Evolutionary conservation across 2,888 invertebrate species (phyloP), one percentile per base, ranked within the genome.

Genomic region (Chydorus sphaericus): DNA sequence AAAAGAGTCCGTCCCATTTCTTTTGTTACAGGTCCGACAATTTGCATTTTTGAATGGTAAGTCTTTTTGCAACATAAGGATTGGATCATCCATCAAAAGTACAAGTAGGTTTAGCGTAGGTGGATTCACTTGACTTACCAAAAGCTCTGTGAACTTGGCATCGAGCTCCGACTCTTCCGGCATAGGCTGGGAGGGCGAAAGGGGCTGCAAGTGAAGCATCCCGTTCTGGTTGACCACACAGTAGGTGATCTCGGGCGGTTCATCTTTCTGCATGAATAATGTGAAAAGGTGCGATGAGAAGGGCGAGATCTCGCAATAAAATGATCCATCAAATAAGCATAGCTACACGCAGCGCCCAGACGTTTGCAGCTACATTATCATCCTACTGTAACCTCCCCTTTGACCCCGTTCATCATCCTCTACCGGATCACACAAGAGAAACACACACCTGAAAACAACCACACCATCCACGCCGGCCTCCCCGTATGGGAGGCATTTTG

Each of bases 241-340:
- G 73, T 89, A 88, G 51, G 87, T 88, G 70, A 93, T 93, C 77
- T 93, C 93, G 60, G 93, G 93, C 16, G 92, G 92, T 71, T 92
- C 90, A 69, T 90, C 89, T 57, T 69, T 69, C 59, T 69, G 69
- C 59, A 70, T 44, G 2, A 52, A 55, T 36, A 39, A 30, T 49
- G 30, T 48, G 6, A 54, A 26, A 30, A 51, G 31, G 4, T 44
- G 38, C n/a, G 53, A 38, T 11, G 3, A 44, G 28, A 20, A 23
- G 5, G 7, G 33, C 33, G 33, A 33, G 14, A 33, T 14, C 8
- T n/a, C n/a, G n/a, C n/a, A n/a, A n/a, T n/a, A n/a, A n/a, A n/a
- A n/a, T n/a, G n/a, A n/a, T n/a, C n/a, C n/a, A n/a, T n/a, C n/a
- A n/a, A n/a, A n/a, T n/a, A n/a, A n/a, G n/a, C n/a, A n/a, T n/a